Base-by-base conservation (phyloP, 1,140 invertebrate species). In the Trissolcus basalis region DNA sequence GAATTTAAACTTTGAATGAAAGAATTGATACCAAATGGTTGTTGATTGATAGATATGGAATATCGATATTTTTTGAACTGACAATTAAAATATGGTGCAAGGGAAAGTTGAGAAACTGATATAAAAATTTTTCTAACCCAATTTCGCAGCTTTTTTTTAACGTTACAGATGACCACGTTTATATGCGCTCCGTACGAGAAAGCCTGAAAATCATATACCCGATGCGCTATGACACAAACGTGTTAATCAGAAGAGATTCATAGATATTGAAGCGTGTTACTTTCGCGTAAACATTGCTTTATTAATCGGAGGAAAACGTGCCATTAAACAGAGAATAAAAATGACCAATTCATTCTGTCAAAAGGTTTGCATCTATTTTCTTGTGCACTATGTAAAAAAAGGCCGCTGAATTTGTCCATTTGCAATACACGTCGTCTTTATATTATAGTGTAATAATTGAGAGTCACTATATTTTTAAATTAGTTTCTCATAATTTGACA, bases 151-250 rank as follows among this genome's bases (percentile, higher is more conserved):
- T 61, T 56, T 73, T 69, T 69, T 60, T 41, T 43, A 63, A 71
- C 67, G 56, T 74, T 47, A 78, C 76, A 74, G 65, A 78, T 78
- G 76, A 74, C 61, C 61, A 78, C 77, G 61, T 74, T 71, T 67
- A 67, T 39, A 58, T 71, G 65, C 27, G 8, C 16, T 53, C 41
- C 13, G 77, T 67, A n/a, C 19, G 19, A 27, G 77, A 78, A 78
- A 78, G 77, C 67, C 51, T 71, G 60, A 16, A 71, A 71, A 71
- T 74, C 64, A 74, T 78, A 78, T 36, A 71, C 44, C 43, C 54
- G 67, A 65, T 73, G 70, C 65, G 45, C 64, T 59, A 9, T 78
- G 70, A 73, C 64, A 70, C 49, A 45, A 68, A 70, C 56, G 69
- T 49, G 69, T 74, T 78, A 73, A 78, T 78, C 65, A 67, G 60